Conservation (phyloP, 2,113 vertebrate genomes). For the Rhagologus leucostigma region DNA sequence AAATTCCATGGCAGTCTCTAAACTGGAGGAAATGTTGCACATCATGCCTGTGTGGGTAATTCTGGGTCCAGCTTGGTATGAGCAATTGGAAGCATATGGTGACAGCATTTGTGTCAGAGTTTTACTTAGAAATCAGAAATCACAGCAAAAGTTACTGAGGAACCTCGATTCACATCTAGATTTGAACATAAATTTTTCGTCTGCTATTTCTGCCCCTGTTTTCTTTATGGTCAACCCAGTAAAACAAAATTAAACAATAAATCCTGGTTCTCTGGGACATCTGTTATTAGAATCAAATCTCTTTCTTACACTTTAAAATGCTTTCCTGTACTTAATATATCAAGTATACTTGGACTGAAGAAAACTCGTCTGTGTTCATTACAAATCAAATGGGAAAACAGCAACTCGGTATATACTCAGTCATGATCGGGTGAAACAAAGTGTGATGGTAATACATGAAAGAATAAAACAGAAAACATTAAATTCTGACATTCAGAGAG, state of each 20-base stretch:
- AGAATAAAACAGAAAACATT: background rate
- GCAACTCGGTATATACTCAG: background rate
- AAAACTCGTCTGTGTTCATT: background rate
- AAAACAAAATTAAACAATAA: background rate
- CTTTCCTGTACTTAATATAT: background rate
- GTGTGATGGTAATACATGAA: background rate
- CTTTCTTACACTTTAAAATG: background rate
- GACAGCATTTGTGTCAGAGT: background rate
- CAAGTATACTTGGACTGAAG: background rate
- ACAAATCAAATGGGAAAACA: background rate
- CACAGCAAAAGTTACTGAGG: background rate
- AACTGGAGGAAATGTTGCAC: background rate
- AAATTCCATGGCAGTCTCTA: background rate
- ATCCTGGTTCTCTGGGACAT: background rate
- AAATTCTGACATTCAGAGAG: background rate
- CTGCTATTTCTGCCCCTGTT: accelerated
- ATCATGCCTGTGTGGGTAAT: background rate
- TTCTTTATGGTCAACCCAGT: background rate
- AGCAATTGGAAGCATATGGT: background rate
- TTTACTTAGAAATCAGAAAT: background rate
- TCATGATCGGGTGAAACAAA: background rate
- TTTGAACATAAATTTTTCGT: background rate
- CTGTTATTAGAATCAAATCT: background rate
- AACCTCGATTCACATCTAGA: background rate
- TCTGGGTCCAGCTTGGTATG: background rate